phyloP scores from a whole-genome alignment of 2,797 vertebrate genomes.

The Todus mexicanus region DNA sequence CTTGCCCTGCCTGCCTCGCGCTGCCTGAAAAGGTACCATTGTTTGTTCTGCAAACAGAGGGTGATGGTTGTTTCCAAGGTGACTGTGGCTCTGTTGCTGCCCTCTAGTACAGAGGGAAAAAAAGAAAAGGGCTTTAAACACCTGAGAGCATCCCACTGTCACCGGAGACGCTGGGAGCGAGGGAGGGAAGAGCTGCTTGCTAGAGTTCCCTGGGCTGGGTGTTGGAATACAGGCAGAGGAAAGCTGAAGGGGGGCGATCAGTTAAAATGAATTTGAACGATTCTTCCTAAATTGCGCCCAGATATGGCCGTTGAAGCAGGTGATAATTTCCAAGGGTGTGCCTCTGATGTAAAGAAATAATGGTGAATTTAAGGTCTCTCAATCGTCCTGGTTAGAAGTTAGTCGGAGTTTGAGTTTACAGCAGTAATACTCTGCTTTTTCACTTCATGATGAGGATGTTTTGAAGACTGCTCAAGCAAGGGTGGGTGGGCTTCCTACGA shows the following conservation, averaged over 20 bases:
- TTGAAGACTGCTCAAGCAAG: not conserved
- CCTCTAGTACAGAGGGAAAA: conserved; percentile 59
- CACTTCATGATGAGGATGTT: not conserved
- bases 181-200: not conserved
- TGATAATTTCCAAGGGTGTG: not conserved
- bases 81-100: conserved; percentile 76
- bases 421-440: not conserved
- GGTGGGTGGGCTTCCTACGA: not conserved
- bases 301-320: not conserved
- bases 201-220: not conserved
- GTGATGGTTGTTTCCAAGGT: conserved; percentile 87
- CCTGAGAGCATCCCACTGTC: conserved; percentile 78
- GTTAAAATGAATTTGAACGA: not conserved
- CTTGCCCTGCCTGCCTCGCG: conserved; percentile 79
- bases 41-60: conserved; percentile 94
- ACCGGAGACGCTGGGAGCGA: not conserved
- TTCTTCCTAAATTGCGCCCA: not conserved
- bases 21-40: conserved; percentile 90
- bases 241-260: not conserved
- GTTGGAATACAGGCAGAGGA: not conserved
- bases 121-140: conserved; percentile 64
- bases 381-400: not conserved
- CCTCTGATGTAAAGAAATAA: not conserved
- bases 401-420: not conserved
- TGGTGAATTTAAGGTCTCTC: not conserved